Percentiles rank a stretch among this genome's conserved stretches.
These are phyloP conservation scores for Macrophya alboannulata DNA, from an alignment of 2,888 invertebrate species.

Conservation along the genomic window DNA sequence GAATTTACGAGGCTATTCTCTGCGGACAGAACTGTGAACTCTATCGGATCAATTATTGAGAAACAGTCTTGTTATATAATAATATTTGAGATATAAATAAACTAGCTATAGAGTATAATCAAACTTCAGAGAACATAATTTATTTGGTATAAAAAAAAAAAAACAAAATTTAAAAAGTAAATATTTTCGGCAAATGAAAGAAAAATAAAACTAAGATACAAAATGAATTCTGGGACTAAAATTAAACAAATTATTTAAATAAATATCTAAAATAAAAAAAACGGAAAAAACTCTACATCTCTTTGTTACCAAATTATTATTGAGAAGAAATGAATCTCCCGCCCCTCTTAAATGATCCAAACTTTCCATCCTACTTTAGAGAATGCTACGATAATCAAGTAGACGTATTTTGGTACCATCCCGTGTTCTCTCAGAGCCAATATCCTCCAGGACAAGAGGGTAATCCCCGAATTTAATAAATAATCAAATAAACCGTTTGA, in stretches of 20 bases:
- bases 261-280: neutral
- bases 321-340: slow-evolving; percentile 71
- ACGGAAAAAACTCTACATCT: neutral
- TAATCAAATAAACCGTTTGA: neutral
- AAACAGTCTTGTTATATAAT: neutral
- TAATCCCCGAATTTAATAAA: slow-evolving; percentile 60
- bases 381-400: slow-evolving; percentile 68
- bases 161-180: neutral
- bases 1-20: neutral
- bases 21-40: neutral
- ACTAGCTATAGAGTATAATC: neutral
- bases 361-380: slow-evolving; percentile 71
- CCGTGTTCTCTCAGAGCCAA: slow-evolving; percentile 83
- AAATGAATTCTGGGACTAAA: slow-evolving; percentile 48
- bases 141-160: neutral
- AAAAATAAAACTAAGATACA: neutral
- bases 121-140: slow-evolving; percentile 18
- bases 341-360: slow-evolving; percentile 66
- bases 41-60: neutral
- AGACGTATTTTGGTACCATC: slow-evolving; percentile 82
- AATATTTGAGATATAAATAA: neutral
- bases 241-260: slow-evolving; percentile 29
- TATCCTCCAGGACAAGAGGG: slow-evolving; percentile 80
- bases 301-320: too few species aligned
- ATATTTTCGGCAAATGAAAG: neutral